These are phyloP conservation scores for Numida meleagris DNA, from an alignment of 2,113 vertebrate genomes.

Conservation along the genomic window DNA sequence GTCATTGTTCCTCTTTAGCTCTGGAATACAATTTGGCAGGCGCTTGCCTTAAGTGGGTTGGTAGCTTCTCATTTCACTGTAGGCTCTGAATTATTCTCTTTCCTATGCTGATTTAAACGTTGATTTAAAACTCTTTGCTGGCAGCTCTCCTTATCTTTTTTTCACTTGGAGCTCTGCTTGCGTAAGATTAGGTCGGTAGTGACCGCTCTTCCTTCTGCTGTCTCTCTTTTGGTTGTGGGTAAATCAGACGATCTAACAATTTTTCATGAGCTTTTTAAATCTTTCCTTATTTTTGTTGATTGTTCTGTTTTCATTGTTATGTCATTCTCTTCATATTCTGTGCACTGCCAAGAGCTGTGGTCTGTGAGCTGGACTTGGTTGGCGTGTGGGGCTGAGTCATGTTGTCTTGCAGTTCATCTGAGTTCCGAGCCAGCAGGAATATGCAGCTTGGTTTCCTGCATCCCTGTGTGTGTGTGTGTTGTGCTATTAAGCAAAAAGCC, in stretches of 20 bases:
- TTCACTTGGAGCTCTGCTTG: neutral
- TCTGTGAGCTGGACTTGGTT: constrained; percentile 6
- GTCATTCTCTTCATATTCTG: neutral
- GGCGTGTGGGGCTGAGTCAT: constrained; percentile 53
- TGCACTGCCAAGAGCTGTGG: neutral
- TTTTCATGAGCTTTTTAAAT: neutral
- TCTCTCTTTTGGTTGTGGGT: neutral
- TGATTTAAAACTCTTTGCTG: neutral
- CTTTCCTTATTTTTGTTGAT: neutral
- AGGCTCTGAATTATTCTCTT: neutral
- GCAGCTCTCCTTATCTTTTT: neutral
- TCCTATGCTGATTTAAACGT: neutral
- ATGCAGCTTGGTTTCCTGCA: neutral
- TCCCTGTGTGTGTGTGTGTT: neutral
- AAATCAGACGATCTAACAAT: neutral
- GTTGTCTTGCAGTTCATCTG: constrained; percentile 21
- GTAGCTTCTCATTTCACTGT: neutral
- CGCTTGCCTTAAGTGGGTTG: neutral
- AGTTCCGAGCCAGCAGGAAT: constrained; percentile 7
- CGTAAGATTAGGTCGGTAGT: accelerated
- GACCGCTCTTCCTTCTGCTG: neutral
- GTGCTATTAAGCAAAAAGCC: neutral
- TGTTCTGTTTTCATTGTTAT: constrained; percentile 28
- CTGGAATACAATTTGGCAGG: neutral
- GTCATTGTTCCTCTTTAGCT: neutral